Evolutionary conservation across 2,113 vertebrate species (phyloP), one percentile per base, ranked within the genome.

Genomic region (Puffinus mauretanicus): DNA sequence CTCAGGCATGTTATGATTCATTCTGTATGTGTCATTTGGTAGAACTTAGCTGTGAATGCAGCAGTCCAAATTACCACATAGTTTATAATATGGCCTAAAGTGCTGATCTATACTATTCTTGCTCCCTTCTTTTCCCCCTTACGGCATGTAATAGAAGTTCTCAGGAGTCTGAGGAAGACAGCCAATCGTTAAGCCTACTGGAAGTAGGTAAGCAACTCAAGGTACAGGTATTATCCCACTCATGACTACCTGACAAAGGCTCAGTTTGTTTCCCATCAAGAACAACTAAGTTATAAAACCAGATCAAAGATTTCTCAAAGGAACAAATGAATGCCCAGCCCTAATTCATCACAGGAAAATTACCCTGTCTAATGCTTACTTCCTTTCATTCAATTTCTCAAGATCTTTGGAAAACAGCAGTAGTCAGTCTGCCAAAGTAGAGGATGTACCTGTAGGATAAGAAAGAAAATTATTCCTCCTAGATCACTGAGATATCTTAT

Each of bases 1-100:
- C 65, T 96, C 86, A 67, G 69, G 75, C 72, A 83, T 81, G 84
- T 88, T 94, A 54, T 90, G 92, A 96, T 84, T 97, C 86, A 81
- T 91, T 94, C 93, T 91, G 72, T 79, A 22, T 61, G 86, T 96
- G 97, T 97, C 97, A 98, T 97, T 94, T 97, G 96, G 96, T 97
- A 98, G 94, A 95, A 96, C 27, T 98, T 97, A 97, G 82, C 92
- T 93, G 42, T 95, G 95, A 96, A 88, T 82, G 24, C 64, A 89
- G 85, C 95, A 51, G 47, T 61, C 95, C 95, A 94, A 96, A 96
- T 96, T 94, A 96, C 87, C 88, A 32, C 52, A 34, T 34, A 66
- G 55, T 82, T 97, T 82, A 21, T 88, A 81, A 73, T 13, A 57
- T 58, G 64, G 65, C 60, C 60, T 34, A 7, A 67, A 82, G 32